Evolutionary conservation across 1,140 invertebrate genomes (phyloP).

Genomic region (Theocolax elegans): DNA sequence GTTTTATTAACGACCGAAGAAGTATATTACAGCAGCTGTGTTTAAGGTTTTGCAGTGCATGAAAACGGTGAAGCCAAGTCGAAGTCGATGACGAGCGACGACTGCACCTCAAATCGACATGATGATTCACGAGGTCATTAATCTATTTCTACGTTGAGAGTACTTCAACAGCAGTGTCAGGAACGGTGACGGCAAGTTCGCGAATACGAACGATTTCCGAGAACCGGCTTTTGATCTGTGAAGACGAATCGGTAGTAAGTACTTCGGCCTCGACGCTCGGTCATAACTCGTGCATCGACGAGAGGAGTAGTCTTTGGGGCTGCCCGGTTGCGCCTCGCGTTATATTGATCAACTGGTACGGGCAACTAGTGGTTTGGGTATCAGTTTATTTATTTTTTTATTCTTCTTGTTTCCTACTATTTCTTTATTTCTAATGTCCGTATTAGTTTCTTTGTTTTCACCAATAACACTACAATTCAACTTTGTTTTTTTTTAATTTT

Average conservation of each 20-base stretch:
- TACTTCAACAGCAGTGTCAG: too few relatives aligned
- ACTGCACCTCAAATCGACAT: slow-evolving; percentile 53
- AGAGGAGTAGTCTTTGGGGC: slow-evolving; percentile 34
- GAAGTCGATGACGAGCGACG: slow-evolving; percentile 42
- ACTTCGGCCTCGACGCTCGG: slow-evolving; percentile 26
- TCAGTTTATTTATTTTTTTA: neutral
- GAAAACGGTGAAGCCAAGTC: too few relatives aligned
- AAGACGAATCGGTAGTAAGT: slow-evolving; percentile 55
- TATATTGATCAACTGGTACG: slow-evolving; percentile 1
- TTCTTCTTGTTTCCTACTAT: neutral
- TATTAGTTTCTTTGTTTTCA: too few relatives aligned
- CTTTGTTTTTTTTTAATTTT: too few relatives aligned
- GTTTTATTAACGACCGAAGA: too few relatives aligned
- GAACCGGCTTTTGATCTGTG: slow-evolving; percentile 58
- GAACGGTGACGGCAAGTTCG: too few relatives aligned
- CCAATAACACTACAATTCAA: too few relatives aligned
- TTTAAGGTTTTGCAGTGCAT: too few relatives aligned
- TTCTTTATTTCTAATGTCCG: too few relatives aligned
- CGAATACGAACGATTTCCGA: slow-evolving; percentile 53
- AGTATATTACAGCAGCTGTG: too few relatives aligned
- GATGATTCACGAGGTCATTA: slow-evolving; percentile 59
- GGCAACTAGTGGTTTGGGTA: neutral
- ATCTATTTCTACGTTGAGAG: slow-evolving; percentile 55
- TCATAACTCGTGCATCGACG: slow-evolving; percentile 42
- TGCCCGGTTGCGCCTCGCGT: slow-evolving; percentile 15